Evolutionary conservation across 2,113 vertebrate genomes (phyloP).

Genomic region (Sardina pilchardus): DNA sequence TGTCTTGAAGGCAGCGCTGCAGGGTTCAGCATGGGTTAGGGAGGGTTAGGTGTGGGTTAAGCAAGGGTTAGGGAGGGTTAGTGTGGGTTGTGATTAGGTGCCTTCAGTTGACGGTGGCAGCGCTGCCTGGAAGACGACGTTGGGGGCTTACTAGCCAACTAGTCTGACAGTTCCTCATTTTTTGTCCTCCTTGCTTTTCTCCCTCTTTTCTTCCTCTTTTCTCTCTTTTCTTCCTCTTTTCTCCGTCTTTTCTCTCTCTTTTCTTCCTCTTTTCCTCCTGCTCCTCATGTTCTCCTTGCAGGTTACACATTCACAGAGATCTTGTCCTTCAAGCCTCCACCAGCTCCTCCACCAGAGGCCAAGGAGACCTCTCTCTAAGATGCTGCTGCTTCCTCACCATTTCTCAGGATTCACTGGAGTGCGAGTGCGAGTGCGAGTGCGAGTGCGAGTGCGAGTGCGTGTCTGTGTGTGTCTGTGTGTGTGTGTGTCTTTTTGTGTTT

Average conservation of each 20-base stretch:
- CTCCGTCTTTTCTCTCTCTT: neutral
- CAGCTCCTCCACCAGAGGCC: constrained; percentile 56
- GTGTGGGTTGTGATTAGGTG: too few species aligned
- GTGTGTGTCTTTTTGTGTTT: neutral
- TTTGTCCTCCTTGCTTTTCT: neutral
- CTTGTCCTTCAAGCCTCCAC: constrained; percentile 65
- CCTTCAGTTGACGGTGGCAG: too few species aligned
- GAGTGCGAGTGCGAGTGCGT: neutral
- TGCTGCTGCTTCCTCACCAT: neutral
- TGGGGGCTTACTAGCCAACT: too few species aligned
- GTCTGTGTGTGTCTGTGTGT: neutral
- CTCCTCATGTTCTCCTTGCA: constrained; percentile 48
- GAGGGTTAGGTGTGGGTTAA: too few species aligned
- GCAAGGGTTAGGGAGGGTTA: too few species aligned
- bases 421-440: neutral
- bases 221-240: neutral
- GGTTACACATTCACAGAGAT: constrained; percentile 78
- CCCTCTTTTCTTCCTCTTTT: neutral
- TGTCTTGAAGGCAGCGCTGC: too few species aligned
- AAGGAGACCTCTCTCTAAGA: constrained; percentile 72
- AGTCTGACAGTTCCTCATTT: neutral
- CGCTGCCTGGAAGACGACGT: too few species aligned
- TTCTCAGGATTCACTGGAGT: neutral
- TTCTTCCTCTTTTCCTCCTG: constrained; percentile 17
- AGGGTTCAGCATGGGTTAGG: too few species aligned